Percentiles rank a stretch among this genome's conserved stretches.
Conservation (phyloP, 2,797 vertebrate species). For the Etheostoma nigrum region DNA sequence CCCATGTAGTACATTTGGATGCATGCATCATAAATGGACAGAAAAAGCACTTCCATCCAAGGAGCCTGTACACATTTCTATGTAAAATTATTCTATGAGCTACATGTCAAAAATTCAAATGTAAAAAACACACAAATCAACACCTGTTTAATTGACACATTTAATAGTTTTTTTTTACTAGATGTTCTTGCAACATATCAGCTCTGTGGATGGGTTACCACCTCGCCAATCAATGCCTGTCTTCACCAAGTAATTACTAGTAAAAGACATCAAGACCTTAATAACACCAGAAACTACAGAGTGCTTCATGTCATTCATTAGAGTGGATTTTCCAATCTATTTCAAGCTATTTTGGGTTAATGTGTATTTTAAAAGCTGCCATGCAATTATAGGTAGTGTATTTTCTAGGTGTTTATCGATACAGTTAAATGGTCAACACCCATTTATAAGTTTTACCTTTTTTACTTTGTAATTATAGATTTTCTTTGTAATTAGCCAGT, state of each 20-base stretch:
- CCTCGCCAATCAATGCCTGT: constrained; percentile 31
- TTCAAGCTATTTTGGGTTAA: not conserved
- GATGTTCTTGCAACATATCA: constrained; percentile 31
- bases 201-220: constrained; percentile 7
- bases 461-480: not conserved
- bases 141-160: constrained; percentile 33
- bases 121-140: constrained; percentile 23
- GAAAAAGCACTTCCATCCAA: constrained; percentile 29
- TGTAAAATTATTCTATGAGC: constrained; percentile 22
- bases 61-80: constrained; percentile 10
- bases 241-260: constrained; percentile 34
- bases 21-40: constrained; percentile 55
- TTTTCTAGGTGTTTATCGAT: not conserved
- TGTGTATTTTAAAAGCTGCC: constrained; percentile 1
- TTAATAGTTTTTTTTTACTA: constrained; percentile 37
- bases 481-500: not conserved
- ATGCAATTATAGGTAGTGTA: not conserved
- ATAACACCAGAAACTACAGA: constrained; percentile 19
- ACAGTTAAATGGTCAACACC: not conserved
- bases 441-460: not conserved
- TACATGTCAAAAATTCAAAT: constrained; percentile 7
- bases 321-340: not conserved
- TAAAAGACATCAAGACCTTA: constrained; percentile 17
- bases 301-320: not conserved
- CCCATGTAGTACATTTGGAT: constrained; percentile 16